A percentile compares a stretch with the other conserved stretches of the same genome.
phyloP scores from a whole-genome alignment of 2,888 invertebrate genomes.

The Conus canariensis region DNA sequence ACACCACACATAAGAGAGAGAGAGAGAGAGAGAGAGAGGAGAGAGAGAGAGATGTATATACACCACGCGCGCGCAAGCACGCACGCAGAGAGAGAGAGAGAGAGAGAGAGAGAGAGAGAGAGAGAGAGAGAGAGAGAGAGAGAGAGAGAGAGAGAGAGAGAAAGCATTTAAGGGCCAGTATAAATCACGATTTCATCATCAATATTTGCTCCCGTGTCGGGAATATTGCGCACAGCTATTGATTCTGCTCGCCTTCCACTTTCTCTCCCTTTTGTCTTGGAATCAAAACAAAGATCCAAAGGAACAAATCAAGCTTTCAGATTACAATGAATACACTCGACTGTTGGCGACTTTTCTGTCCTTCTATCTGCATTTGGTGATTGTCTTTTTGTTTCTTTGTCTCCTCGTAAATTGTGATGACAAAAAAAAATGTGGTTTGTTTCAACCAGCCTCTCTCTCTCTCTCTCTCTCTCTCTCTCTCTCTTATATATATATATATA shows the following conservation, averaged over 20 bases:
- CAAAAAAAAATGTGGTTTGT: no score
- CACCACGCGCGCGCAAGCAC: no score
- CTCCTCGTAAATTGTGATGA: not conserved
- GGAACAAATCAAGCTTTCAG: not conserved
- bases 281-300: not conserved
- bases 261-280: not conserved
- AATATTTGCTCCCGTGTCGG: slow-evolving; percentile 18
- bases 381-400: not conserved
- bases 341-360: no score
- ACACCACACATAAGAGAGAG: no score
- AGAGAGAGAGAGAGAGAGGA: no score
- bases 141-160: not conserved
- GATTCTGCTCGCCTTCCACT: not conserved
- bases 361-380: no score
- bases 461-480: no score
- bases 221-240: slow-evolving; percentile 9
- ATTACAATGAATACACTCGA: no score
- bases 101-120: not conserved
- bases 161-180: not conserved
- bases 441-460: no score
- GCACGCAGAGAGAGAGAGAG: not conserved
- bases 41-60: no score
- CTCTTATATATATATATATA: no score
- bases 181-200: not conserved
- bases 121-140: not conserved